Evolutionary conservation across 2,888 invertebrate species (phyloP).

Genomic region (Muschampia plurimacula): DNA sequence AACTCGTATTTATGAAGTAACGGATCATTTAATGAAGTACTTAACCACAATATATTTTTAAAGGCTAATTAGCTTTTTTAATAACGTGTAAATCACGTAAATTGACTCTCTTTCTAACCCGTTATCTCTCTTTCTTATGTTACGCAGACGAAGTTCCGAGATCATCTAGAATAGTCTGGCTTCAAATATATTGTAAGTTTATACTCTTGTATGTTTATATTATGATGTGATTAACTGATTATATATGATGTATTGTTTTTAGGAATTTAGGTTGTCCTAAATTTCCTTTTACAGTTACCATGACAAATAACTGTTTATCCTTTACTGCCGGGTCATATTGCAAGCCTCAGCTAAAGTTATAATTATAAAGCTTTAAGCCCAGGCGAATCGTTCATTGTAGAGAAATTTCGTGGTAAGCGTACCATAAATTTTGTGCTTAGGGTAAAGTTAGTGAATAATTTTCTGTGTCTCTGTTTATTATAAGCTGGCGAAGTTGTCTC

Average conservation of each 20-base stretch:
- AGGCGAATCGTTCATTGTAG: constrained; percentile 75
- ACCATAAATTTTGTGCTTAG: constrained; percentile 81
- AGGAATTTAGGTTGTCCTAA: not conserved
- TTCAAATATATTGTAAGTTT: no score
- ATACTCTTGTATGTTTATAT: not conserved
- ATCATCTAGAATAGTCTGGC: no score
- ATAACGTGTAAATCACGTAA: no score
- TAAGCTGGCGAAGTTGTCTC: constrained; percentile 75
- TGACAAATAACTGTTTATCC: constrained; percentile 3
- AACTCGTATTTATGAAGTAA: no score
- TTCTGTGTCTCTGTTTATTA: constrained; percentile 84
- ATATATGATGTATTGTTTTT: not conserved
- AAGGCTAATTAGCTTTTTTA: no score
- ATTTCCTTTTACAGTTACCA: not conserved
- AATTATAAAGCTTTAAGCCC: constrained; percentile 48
- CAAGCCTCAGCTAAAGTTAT: constrained; percentile 44
- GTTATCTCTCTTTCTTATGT: no score
- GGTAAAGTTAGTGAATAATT: constrained; percentile 82
- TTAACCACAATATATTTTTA: no score
- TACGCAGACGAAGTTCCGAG: no score
- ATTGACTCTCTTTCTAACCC: no score
- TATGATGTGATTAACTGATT: not conserved
- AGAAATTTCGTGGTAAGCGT: constrained; percentile 78
- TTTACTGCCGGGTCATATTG: constrained; percentile 43
- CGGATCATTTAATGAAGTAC: no score